phyloP scores from a whole-genome alignment of 2,797 vertebrate genomes.

The Odontamblyopus lacepedii region DNA sequence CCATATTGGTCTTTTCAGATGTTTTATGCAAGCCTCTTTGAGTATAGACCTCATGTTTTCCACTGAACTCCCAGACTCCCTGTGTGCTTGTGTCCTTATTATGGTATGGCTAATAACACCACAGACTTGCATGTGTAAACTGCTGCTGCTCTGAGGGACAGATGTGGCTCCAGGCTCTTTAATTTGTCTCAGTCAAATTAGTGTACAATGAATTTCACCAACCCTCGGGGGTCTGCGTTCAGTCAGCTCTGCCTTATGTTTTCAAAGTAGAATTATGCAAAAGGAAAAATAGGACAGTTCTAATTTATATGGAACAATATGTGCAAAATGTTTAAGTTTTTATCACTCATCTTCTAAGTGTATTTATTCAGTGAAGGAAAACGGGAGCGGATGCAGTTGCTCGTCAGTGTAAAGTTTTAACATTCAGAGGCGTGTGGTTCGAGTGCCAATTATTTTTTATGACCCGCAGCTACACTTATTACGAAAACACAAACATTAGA shows the following conservation, averaged over 20 bases:
- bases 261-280: conserved; percentile 46
- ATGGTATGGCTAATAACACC: conserved; percentile 47
- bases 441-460: conserved; percentile 12
- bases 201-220: conserved; percentile 57
- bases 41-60: background rate
- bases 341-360: conserved; percentile 25
- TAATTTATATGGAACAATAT: conserved; percentile 27
- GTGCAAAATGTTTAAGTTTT: conserved; percentile 36
- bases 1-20: background rate
- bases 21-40: background rate
- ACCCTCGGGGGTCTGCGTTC: conserved; percentile 47
- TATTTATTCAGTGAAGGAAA: background rate
- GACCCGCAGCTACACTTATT: conserved; percentile 7
- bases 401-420: background rate
- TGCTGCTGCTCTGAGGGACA: conserved; percentile 52
- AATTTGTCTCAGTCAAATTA: conserved; percentile 65
- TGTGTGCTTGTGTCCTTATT: conserved; percentile 21
- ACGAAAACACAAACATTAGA: conserved; percentile 8
- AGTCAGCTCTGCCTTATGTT: conserved; percentile 51
- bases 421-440: conserved; percentile 12
- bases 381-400: background rate
- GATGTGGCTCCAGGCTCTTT: conserved; percentile 57
- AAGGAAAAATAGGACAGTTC: conserved; percentile 34
- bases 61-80: conserved; percentile 2
- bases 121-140: conserved; percentile 40